Percentiles rank a stretch among this genome's conserved stretches.
These are phyloP conservation scores for Uromys caudimaculatus DNA, from an alignment of 2,797 vertebrate species.

Conservation along the genomic window DNA sequence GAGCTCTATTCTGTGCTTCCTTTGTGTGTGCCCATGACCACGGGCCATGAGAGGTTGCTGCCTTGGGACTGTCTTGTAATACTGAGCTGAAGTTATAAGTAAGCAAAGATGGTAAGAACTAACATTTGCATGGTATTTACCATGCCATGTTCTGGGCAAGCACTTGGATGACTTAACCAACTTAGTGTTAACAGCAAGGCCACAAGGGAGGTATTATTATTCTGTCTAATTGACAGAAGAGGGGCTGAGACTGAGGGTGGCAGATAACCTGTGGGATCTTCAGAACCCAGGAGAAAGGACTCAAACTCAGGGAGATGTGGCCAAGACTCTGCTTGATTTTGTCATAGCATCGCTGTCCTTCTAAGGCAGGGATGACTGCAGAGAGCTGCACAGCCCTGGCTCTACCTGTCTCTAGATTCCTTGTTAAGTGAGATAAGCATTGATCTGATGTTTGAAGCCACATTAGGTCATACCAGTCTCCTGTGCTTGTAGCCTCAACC, in stretches of 20 bases:
- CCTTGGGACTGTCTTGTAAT: not conserved
- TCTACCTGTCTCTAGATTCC: not conserved
- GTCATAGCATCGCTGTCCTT: fast-evolving
- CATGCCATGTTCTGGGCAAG: not conserved
- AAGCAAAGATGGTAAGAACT: not conserved
- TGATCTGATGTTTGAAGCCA: not conserved
- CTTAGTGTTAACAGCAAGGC: not conserved
- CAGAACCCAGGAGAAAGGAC: not conserved
- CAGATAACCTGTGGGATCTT: too few species aligned
- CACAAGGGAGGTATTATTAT: not conserved
- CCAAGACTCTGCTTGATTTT: not conserved
- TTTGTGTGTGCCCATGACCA: not conserved
- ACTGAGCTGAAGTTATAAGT: not conserved
- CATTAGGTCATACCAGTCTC: not conserved
- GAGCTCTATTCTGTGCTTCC: not conserved
- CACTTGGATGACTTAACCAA: not conserved
- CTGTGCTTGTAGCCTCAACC: not conserved
- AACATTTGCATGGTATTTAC: not conserved
- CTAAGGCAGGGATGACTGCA: not conserved
- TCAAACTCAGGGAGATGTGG: not conserved
- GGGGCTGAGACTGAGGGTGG: not conserved
- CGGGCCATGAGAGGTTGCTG: not conserved
- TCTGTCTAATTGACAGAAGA: not conserved
- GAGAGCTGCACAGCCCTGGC: fast-evolving
- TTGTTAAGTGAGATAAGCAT: not conserved